Evolutionary conservation across 1,140 invertebrate genomes (phyloP), one percentile per base, ranked within the genome.

Genomic region (Pogonognathellus flavescens): DNA sequence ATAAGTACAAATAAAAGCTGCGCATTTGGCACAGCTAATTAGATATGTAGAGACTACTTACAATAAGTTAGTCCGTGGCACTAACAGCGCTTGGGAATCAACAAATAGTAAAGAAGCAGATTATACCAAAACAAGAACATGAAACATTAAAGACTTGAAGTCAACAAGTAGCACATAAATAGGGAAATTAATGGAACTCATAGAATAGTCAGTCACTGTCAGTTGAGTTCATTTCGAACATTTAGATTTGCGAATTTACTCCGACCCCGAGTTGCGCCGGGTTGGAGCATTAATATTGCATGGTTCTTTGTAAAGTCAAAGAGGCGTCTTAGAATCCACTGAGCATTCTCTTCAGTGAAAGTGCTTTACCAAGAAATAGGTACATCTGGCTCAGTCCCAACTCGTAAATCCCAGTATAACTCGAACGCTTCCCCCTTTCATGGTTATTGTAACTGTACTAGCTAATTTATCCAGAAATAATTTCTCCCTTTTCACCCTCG

Each of bases 111-210:
- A 41, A 41, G 31, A 41, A 41, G 6, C 20, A 7, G 62, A 66
- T 25, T 66, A 25, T 25, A 25, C 6, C 9, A 13, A 66, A 25
- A 66, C 25, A 66, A 66, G 62, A 66, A 66, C 62, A 66, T 66
- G 62, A 66, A 66, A 66, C 25, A 41, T 41, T 41, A 41, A 41
- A 41, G 31, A 41, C 62, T 25, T 13, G 25, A 66, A 66, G 62
- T 66, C 62, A 66, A 66, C 62, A 66, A 66, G 62, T 66, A 66
- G 62, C 62, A 66, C 62, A 66, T 66, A 66, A 66, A 66, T 66
- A 20, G 62, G 25, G 62, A 20, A 66, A 66, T 25, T 31, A 66
- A 66, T 66, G 62, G 62, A 66, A 60, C 18, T 60, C 18, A 60
- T 20, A 20, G 66, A 70, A 70, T 22, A 76, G 25, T 76, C 70